phyloP scores from a whole-genome alignment of 2,797 vertebrate genomes.

The Allobates femoralis region DNA sequence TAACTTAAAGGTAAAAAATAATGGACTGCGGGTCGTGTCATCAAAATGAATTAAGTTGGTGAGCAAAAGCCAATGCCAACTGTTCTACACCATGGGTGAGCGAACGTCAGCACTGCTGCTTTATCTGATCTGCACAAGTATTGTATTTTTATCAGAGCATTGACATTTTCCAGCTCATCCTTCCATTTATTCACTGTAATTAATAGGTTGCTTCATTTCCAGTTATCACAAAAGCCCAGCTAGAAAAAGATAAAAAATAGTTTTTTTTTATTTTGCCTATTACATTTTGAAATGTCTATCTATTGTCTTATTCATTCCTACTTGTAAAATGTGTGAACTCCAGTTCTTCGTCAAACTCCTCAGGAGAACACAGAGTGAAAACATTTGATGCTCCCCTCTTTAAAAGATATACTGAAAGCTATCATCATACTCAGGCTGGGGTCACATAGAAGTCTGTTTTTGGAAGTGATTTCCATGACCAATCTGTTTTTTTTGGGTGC shows the following conservation, averaged over 20 bases:
- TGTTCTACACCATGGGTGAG: slow-evolving; percentile 40
- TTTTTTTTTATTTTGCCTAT: too few species aligned
- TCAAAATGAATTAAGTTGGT: slow-evolving; percentile 35
- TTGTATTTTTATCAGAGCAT: slow-evolving; percentile 35
- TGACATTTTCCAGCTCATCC: slow-evolving; percentile 18
- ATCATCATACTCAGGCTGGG: too few species aligned
- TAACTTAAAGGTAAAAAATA: slow-evolving; percentile 48
- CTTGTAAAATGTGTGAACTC: too few species aligned
- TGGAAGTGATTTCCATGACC: too few species aligned
- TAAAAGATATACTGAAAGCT: too few species aligned
- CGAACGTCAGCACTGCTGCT: slow-evolving; percentile 26
- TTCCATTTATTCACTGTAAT: slow-evolving; percentile 32
- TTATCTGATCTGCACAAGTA: slow-evolving; percentile 47
- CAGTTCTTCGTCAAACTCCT: too few species aligned
- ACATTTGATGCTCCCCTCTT: too few species aligned
- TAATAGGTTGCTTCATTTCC: slow-evolving; percentile 43
- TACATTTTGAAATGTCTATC: too few species aligned
- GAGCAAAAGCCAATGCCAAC: slow-evolving; percentile 33
- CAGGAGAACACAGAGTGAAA: too few species aligned
- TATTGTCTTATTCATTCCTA: too few species aligned
- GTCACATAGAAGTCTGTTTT: too few species aligned
- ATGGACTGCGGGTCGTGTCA: slow-evolving; percentile 6
- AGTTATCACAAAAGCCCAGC: slow-evolving; percentile 18
- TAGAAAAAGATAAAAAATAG: background rate
- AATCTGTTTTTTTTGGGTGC: too few species aligned